phyloP scores from a whole-genome alignment of 2,797 vertebrate species.

The Acrossocheilus fasciatus region DNA sequence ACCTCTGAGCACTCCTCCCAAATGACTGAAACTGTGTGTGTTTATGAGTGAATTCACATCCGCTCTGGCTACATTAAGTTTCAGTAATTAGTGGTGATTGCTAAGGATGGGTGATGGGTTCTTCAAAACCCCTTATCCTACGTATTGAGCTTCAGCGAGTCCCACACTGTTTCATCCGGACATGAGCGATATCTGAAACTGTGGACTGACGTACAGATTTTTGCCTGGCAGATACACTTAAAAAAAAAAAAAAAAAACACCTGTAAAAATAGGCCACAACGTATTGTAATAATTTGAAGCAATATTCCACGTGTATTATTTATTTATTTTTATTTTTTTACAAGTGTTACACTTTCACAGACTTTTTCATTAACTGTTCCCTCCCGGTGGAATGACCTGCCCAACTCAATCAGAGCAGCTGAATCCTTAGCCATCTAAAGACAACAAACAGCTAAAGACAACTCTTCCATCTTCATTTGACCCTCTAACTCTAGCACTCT shows the following conservation, averaged over 20 bases:
- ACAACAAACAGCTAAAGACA: neutral
- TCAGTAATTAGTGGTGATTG: neutral
- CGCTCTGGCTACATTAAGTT: neutral
- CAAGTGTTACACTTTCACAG: neutral
- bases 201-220: neutral
- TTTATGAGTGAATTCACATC: neutral
- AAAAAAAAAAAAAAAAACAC: too few species aligned
- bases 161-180: neutral
- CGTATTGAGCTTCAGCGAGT: neutral
- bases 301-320: neutral
- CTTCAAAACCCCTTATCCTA: neutral
- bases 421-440: too few species aligned
- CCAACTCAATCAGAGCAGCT: too few species aligned
- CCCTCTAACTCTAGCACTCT: too few species aligned
- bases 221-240: neutral
- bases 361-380: neutral
- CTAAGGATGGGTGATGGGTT: neutral
- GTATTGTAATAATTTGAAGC: neutral
- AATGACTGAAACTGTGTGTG: constrained; percentile 32
- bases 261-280: neutral
- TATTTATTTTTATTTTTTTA: too few species aligned
- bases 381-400: neutral
- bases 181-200: neutral
- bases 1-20: constrained; percentile 22
- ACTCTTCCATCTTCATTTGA: neutral